Evolutionary conservation across 1,140 invertebrate species (phyloP).

Genomic region (Camponotus pennsylvanicus): DNA sequence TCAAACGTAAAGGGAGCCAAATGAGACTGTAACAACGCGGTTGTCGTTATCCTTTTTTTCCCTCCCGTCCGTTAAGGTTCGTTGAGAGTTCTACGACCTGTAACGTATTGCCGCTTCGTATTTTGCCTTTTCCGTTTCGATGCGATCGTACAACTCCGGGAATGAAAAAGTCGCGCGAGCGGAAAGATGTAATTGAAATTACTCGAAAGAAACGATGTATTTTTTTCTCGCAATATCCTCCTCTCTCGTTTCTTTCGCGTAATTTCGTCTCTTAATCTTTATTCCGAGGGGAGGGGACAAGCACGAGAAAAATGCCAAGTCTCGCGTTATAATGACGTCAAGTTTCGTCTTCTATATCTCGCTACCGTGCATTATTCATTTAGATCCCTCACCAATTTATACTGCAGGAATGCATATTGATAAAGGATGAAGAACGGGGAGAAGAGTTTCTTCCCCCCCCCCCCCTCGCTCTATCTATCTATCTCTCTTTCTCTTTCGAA

Average conservation of each 20-base stretch:
- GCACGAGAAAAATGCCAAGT: neutral
- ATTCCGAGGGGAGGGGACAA: neutral
- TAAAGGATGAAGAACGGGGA: neutral
- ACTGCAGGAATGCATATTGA: conserved; percentile 38
- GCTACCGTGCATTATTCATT: neutral
- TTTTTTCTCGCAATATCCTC: neutral
- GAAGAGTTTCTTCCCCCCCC: neutral
- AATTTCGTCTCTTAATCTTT: neutral
- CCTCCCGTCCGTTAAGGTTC: neutral
- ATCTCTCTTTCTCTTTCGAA: neutral
- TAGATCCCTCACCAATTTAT: conserved; percentile 17
- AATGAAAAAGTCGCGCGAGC: neutral
- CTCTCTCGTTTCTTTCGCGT: neutral
- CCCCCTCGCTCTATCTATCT: too few relatives aligned
- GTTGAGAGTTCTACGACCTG: conserved; percentile 33
- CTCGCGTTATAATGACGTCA: neutral
- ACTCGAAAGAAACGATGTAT: neutral
- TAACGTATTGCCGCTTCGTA: neutral
- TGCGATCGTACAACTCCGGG: neutral
- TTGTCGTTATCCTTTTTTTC: neutral
- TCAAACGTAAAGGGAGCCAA: conserved; percentile 2
- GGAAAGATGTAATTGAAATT: conserved; percentile 20
- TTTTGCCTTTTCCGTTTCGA: neutral
- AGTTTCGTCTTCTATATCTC: conserved; percentile 5
- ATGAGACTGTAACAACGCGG: neutral